Base-by-base conservation (phyloP, 53 echinoderm and acorn worm genomes). In the Paelopatides confundens region DNA sequence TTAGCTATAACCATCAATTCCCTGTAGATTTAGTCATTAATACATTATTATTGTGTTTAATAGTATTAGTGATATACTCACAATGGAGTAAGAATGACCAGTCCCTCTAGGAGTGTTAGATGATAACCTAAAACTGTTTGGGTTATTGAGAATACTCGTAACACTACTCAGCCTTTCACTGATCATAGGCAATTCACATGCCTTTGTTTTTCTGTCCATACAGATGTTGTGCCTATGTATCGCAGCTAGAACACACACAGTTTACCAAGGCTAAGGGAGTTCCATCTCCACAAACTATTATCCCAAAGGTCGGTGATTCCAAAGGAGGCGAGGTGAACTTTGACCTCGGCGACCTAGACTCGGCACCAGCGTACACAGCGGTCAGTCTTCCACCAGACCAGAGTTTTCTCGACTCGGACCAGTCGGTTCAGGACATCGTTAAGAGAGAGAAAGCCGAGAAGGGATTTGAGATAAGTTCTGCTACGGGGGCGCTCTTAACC, bases 181-280 rank as follows among this genome's bases (percentile, higher is more conserved):
- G n/a, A n/a, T n/a, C n/a, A n/a, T n/a, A n/a, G 43, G 3, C 43
- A 43, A 43, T 43, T 43, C 43, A 8, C 12, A 8, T 7, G 0
- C 43, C 0, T n/a, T 8, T 64, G 21, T 17, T 15, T 63, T 64
- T 62, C 84, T 65, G 13, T 11, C 38, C 27, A 35, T 24, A 18
- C 91, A 99, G 99, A 53, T 99, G 99, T 51, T 99, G 99, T 91
- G 99, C 99, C 67, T 99, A 96, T 52, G 99, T 99, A n/a, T 94
- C 99, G 39, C 99, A 99, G 70, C 90, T 99, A 24, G 99, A 99
- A 28, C 99, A 99, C 89, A 94, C 94, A 35, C 99, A 99, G 74
- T 99, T 99, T 91, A 99, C 96, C 92, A 96, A 90, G 86, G 90
- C 88, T 7, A 86, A 79, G 14, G 65, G 77, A 23, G 86, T 81